Base-by-base conservation (phyloP, 2,113 vertebrate species). In the Rhynchomys soricoides region DNA sequence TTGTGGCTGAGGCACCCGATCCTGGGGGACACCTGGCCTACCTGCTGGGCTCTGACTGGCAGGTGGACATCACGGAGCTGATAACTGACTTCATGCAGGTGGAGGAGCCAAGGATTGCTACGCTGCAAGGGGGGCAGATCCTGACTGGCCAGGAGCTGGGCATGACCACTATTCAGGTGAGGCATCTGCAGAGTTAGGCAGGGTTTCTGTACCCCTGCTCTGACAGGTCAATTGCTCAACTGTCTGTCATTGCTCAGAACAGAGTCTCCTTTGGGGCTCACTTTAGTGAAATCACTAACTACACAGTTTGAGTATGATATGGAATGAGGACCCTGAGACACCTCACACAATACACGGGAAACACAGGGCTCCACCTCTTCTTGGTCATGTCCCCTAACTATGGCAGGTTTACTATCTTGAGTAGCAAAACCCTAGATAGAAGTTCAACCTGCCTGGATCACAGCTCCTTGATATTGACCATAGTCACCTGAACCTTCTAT, bases 11-110 rank as follows among this genome's bases (percentile, higher is more conserved):
- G 95, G 98, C 98, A 1, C 92, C 98, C 0, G 99, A 99, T n/a
- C 97, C 99, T 0, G 98, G 98, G 0, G 98, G 98, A 0, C 99
- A 98, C 7, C 97, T 97, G 75, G 98, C 97, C 77, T 98, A 98
- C 96, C 98, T 99, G 95, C 98, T 99, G 97, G 99, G 99, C 95
- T 98, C 99, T 0, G 99, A 99, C 97, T 99, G 99, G 99, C 99
- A 99, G 96, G 98, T 99, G 90, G 99, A 99, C 96, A 99, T 99
- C 96, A 99, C 99, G 0, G 98, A 99, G 96, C 97, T 99, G 96
- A 99, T 99, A 73, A 98, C 98, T 34, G 99, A 99, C 98, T 99
- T 99, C 98, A 98, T 99, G 98, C 99, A 99, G 98, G 99, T 99
- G 97, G 99, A 99, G 96, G 99, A 99, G 95, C 98, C 99, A 13